Evolutionary conservation across 2,797 vertebrate genomes (phyloP).

Genomic region (Notolabrus celidotus): DNA sequence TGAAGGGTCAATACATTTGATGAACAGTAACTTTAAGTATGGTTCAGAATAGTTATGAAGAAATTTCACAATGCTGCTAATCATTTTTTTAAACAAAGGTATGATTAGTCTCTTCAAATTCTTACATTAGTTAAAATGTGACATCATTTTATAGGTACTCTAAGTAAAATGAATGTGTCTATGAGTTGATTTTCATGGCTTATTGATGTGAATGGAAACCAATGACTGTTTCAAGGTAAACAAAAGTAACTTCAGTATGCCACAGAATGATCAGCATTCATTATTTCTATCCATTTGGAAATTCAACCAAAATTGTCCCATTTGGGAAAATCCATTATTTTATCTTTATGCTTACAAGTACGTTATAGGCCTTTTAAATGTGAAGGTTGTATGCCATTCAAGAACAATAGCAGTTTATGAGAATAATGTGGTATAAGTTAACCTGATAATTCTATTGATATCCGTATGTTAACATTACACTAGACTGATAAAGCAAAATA

Average conservation of each 20-base stretch:
- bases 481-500: conserved; percentile 18
- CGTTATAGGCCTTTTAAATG: not conserved
- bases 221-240: not conserved
- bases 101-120: too few species aligned
- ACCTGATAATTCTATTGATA: not conserved
- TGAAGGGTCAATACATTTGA: conserved; percentile 8
- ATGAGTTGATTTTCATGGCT: not conserved
- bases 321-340: too few species aligned
- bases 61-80: too few species aligned
- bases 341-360: too few species aligned
- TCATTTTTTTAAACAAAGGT: too few species aligned
- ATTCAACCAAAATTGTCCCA: too few species aligned
- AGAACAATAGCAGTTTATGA: not conserved
- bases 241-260: not conserved
- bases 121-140: too few species aligned
- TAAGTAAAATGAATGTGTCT: too few species aligned
- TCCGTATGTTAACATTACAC: conserved; percentile 16
- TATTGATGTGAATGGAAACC: not conserved
- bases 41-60: too few species aligned
- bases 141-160: too few species aligned
- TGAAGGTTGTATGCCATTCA: not conserved
- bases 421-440: not conserved
- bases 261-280: conserved; percentile 11
- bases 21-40: conserved; percentile 26
- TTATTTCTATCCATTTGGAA: not conserved